Conservation (phyloP, 2,888 invertebrate genomes). For the Cephonodes hylas region DNA sequence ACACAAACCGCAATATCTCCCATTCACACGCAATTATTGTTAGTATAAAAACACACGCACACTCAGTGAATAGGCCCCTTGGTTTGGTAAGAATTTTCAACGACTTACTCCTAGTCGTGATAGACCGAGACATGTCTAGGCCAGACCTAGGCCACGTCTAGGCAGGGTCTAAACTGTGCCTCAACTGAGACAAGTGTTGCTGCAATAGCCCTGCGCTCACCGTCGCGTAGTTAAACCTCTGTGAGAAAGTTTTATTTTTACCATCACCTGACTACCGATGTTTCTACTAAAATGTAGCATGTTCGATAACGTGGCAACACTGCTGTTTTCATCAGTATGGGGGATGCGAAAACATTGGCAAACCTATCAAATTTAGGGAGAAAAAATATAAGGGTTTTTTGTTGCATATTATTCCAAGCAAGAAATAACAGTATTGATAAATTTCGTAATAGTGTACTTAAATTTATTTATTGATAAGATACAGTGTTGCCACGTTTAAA, state of each 20-base stretch:
- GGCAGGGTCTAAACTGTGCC: conserved; percentile 64
- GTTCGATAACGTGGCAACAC: conserved; percentile 52
- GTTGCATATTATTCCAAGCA: not conserved
- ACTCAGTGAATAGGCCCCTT: conserved; percentile 57
- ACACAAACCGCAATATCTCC: conserved; percentile 1
- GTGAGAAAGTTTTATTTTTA: conserved; percentile 69
- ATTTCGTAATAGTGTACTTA: too few species aligned
- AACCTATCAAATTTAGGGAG: too few species aligned
- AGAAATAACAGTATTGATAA: too few species aligned
- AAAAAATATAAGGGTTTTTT: not conserved
- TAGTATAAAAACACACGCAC: conserved; percentile 55
- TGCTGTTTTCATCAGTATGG: conserved; percentile 7
- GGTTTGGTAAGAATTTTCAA: conserved; percentile 35
- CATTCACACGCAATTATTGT: conserved; percentile 30
- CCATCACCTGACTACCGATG: conserved; percentile 64
- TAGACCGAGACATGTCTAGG: conserved; percentile 31
- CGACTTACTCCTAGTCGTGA: conserved; percentile 70
- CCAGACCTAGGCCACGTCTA: conserved; percentile 42
- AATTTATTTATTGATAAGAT: not conserved
- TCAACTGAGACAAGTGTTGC: conserved; percentile 76
- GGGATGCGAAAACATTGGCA: not conserved
- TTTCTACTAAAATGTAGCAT: conserved; percentile 19
- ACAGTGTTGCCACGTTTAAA: conserved; percentile 43
- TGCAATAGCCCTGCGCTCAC: conserved; percentile 78
- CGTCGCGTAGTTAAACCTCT: conserved; percentile 81